Evolutionary conservation across 2,888 invertebrate species (phyloP), one percentile per base, ranked within the genome.

Genomic region (Cistogaster globosa): DNA sequence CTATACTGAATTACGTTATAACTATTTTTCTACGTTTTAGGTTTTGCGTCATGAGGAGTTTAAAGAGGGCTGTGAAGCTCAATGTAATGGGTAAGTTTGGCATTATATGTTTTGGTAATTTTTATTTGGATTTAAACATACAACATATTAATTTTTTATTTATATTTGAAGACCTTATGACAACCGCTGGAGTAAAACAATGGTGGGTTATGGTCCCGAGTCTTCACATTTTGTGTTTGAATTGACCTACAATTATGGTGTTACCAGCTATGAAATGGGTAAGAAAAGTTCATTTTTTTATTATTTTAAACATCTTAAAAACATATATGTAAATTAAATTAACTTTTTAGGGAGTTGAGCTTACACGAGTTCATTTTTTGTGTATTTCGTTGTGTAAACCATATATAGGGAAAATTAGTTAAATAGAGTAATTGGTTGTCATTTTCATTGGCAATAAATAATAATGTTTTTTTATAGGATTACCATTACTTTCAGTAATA

Each of bases 171-270:
- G 98, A n/a, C 98, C 98, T 0, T 99, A 99, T 90, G 97, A 97
- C 89, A 98, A 98, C 89, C 96, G 97, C 88, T 99, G 99, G 99
- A 98, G 98, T 91, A 99, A 99, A 93, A 99, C 99, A 0, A 99
- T 99, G 99, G 95, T 99, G 62, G 99, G 99, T 1, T 99, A 98
- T 93, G 99, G 99, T 0, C 96, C 97, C 0, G 99, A 99, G 93
- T 97, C 98, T 89, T 94, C 95, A 72, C 97, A 99, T 93, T 99
- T 99, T 93, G 99, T 98, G 0, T 94, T 99, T 26, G 99, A 99
- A 91, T 94, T 99, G 60, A 99, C 99, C 14, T 99, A 99, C 92
- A 99, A 99, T 92, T 99, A 99, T 91, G 98, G 98, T 26, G 95
- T 99, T 26, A 96, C 96, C 86, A 93, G 94, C 68, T 99, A 99